phyloP scores from a whole-genome alignment of 2,797 vertebrate genomes.

The Spinibarbus caldwelli region DNA sequence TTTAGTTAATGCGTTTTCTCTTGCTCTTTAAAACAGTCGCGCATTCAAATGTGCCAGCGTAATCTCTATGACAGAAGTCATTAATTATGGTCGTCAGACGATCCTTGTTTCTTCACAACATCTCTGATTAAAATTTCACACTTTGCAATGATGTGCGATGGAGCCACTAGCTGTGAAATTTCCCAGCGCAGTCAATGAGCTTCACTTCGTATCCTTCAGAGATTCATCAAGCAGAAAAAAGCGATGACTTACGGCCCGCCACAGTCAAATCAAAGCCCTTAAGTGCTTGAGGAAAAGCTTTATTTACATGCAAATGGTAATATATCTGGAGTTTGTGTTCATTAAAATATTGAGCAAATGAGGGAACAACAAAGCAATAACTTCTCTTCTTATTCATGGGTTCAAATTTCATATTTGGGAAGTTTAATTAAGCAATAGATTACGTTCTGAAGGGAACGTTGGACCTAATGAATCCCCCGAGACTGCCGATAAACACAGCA shows the following conservation, averaged over 20 bases:
- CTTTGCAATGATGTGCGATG: constrained; percentile 93
- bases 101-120: constrained; percentile 94
- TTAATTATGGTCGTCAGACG: constrained; percentile 95
- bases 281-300: constrained; percentile 83
- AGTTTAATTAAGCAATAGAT: constrained; percentile 99
- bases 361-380: constrained; percentile 85
- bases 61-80: constrained; percentile 94
- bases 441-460: constrained; percentile 96
- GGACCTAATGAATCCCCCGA: constrained; percentile 96
- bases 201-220: constrained; percentile 85
- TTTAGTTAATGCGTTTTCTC: constrained; percentile 82
- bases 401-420: constrained; percentile 96
- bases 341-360: constrained; percentile 87
- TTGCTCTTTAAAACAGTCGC: constrained; percentile 86
- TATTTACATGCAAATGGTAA: constrained; percentile 84
- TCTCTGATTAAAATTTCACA: constrained; percentile 99
- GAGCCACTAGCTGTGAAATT: constrained; percentile 91
- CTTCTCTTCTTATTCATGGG: constrained; percentile 88
- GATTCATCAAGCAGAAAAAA: constrained; percentile 77
- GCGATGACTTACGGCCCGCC: constrained; percentile 78
- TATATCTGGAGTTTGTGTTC: constrained; percentile 82
- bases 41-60: constrained; percentile 88
- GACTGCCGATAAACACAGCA: constrained; percentile 92
- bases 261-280: constrained; percentile 85
- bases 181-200: constrained; percentile 83